Evolutionary conservation across 2,113 vertebrate genomes (phyloP), one percentile per base, ranked within the genome.

Genomic region (Proteles cristata): DNA sequence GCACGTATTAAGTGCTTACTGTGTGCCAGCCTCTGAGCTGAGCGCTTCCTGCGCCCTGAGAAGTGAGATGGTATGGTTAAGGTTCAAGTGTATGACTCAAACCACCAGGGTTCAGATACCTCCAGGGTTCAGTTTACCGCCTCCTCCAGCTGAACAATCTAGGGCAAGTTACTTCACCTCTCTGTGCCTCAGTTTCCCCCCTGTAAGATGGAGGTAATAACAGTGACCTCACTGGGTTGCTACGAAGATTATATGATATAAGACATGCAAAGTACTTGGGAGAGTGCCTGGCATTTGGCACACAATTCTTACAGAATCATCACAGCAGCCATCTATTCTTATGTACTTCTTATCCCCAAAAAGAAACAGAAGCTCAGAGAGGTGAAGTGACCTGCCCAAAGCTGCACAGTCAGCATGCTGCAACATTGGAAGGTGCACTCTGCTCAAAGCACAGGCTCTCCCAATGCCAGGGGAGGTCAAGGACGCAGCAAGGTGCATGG

Each of bases 321-420:
- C 73, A 9, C 9, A 5, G 11, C 0, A n/a, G 58, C 11, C 16
- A 14, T 28, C 86, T 19, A 21, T 76, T 11, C 58, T 33, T 19
- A 71, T 43, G 31, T 25, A 65, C 31, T 23, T 87, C 90, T 74
- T 63, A 45, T 61, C n/a, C 26, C 6, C n/a, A 26, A 0, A 5
- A 25, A 45, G 11, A 63, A 55, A 1, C 0, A 0, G 6, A 0
- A 7, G n/a, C 4, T 0, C 4, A 61, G 79, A 25, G 33, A 61
- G 89, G 48, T 3, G 7, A 66, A 63, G 35, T 2, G 63, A 45
- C 45, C 71, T 45, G 16, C 50, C 31, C 61, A 55, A n/a, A 35
- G 33, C 9, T 43, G 53, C 80, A 63, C 35, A 73, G 68, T 26
- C 48, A 73, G 39, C 25, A 76, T 33, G 28, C 2, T 26, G 0